phyloP scores from a whole-genome alignment of 2,888 invertebrate species.

The Platycheirus albimanus region DNA sequence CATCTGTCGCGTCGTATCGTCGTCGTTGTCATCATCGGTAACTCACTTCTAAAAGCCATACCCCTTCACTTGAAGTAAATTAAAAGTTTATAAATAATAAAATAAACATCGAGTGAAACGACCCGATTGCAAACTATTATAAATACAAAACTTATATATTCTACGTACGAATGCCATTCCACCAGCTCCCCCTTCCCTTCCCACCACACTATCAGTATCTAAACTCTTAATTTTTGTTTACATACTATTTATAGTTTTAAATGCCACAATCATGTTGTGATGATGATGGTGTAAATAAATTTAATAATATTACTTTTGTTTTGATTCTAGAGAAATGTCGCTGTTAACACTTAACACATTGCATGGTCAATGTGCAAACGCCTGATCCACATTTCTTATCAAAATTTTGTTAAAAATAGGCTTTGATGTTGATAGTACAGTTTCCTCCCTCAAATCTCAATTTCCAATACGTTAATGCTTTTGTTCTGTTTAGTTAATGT shows the following conservation, averaged over 20 bases:
- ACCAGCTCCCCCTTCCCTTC: not conserved
- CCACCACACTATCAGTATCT: not conserved
- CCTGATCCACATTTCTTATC: slow-evolving; percentile 42
- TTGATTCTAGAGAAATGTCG: slow-evolving; percentile 13
- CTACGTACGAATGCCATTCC: too few relatives aligned
- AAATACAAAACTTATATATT: not conserved
- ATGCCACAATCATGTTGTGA: not conserved
- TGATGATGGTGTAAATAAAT: not conserved
- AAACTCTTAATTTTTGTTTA: not conserved
- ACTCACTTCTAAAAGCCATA: not conserved
- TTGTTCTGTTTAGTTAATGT: not conserved
- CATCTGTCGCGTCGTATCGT: not conserved
- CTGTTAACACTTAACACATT: not conserved
- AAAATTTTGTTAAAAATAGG: slow-evolving; percentile 1
- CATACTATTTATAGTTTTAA: not conserved
- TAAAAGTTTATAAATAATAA: not conserved
- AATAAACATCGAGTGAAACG: not conserved
- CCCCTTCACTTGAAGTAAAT: not conserved
- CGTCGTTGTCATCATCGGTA: not conserved
- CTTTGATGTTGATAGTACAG: slow-evolving; percentile 1
- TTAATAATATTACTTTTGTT: not conserved
- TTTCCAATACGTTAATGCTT: too few relatives aligned
- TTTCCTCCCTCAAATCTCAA: slow-evolving; percentile 30
- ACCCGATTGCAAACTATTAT: not conserved
- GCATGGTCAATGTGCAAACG: slow-evolving; percentile 49